Conservation (phyloP, 2,113 vertebrate species). For the Balaenoptera acutorostrata region DNA sequence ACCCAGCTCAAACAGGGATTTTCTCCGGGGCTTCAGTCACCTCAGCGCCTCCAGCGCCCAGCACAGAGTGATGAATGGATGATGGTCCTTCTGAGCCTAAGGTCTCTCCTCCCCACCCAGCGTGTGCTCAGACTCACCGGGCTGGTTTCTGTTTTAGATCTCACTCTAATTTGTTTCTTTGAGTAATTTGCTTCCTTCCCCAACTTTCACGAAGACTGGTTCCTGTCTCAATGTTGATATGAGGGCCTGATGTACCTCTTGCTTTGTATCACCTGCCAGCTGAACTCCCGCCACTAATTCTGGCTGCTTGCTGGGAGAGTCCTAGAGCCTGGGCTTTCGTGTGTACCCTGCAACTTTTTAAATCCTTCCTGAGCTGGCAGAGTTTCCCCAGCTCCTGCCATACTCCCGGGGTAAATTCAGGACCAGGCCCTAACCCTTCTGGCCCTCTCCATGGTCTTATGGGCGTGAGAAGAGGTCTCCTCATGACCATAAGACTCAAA, state of each 20-base stretch:
- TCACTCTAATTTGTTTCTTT: background rate
- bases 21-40: background rate
- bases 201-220: background rate
- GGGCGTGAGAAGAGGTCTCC: background rate
- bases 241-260: background rate
- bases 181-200: background rate
- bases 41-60: background rate
- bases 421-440: background rate
- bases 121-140: background rate
- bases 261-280: background rate
- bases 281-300: background rate
- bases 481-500: slow-evolving; percentile 6
- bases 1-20: background rate
- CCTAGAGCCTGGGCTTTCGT: background rate
- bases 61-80: background rate
- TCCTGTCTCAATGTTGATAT: background rate
- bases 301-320: background rate
- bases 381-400: background rate
- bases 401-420: background rate
- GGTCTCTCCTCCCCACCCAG: background rate
- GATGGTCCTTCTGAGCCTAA: background rate
- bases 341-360: background rate
- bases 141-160: background rate
- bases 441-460: background rate
- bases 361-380: slow-evolving; percentile 3